phyloP scores from a whole-genome alignment of 2,888 invertebrate species.

The Tinea semifulvella region DNA sequence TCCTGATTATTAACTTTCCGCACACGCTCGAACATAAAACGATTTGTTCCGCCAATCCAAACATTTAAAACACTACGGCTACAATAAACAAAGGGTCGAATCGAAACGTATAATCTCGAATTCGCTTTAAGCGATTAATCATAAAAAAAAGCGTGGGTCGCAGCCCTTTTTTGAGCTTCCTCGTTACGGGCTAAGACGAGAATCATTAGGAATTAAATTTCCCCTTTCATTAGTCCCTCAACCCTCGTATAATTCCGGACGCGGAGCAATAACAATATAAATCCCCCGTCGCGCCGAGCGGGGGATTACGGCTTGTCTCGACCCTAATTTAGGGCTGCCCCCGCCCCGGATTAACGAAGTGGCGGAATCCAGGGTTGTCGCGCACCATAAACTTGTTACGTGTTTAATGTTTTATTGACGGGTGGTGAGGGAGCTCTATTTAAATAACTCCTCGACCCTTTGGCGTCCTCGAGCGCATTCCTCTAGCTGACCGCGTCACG shows the following conservation, averaged over 20 bases:
- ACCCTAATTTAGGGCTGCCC: slow-evolving; percentile 68
- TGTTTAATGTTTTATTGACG: slow-evolving; percentile 68
- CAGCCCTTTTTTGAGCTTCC: slow-evolving; percentile 64
- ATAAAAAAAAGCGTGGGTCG: slow-evolving; percentile 56
- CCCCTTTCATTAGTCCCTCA: slow-evolving; percentile 69
- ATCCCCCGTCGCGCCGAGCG: slow-evolving; percentile 67
- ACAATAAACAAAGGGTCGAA: slow-evolving; percentile 34
- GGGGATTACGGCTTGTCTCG: slow-evolving; percentile 68
- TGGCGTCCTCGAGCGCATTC: slow-evolving; percentile 31
- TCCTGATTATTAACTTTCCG: slow-evolving; percentile 11
- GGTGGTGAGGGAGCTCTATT: slow-evolving; percentile 61
- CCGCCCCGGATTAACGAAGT: slow-evolving; percentile 66
- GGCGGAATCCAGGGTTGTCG: slow-evolving; percentile 67
- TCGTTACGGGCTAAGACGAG: slow-evolving; percentile 67
- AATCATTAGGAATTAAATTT: slow-evolving; percentile 69
- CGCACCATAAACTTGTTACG: slow-evolving; percentile 65
- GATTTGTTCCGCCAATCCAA: slow-evolving; percentile 34
- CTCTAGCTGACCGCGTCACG: slow-evolving; percentile 19
- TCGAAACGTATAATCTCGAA: slow-evolving; percentile 48
- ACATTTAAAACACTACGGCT: slow-evolving; percentile 29
- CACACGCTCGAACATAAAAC: slow-evolving; percentile 17
- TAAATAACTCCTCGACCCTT: slow-evolving; percentile 37
- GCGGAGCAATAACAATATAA: slow-evolving; percentile 68
- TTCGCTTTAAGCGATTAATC: slow-evolving; percentile 51
- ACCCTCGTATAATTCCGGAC: slow-evolving; percentile 68